Evolutionary conservation across 2,888 invertebrate genomes (phyloP).

Genomic region (Phaedon cochleariae): DNA sequence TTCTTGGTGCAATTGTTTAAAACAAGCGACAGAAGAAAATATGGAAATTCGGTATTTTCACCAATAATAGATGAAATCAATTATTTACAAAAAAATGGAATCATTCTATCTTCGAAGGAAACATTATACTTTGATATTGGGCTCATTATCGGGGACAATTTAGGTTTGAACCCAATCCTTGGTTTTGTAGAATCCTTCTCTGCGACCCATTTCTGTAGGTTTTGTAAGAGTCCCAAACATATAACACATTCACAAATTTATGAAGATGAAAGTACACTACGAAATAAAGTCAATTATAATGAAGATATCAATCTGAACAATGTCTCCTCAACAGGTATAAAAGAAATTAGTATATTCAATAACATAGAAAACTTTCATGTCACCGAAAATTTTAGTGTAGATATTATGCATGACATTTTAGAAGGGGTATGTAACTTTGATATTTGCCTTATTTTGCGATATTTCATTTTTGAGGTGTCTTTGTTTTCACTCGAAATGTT

Average conservation of each 20-base stretch:
- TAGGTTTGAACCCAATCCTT: neutral
- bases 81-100: neutral
- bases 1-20: neutral
- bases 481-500: no score
- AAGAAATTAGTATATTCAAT: slow-evolving; percentile 28
- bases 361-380: slow-evolving; percentile 37
- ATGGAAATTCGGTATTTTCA: no score
- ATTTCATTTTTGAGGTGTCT: no score
- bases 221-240: neutral
- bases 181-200: neutral
- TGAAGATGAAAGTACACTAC: no score
- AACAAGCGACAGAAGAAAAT: neutral
- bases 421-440: slow-evolving; percentile 29
- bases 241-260: neutral
- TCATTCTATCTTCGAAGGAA: neutral
- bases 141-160: neutral
- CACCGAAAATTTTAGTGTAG: slow-evolving; percentile 28
- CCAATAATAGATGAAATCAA: no score
- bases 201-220: neutral
- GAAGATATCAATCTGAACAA: slow-evolving; percentile 13
- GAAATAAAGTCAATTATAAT: slow-evolving; percentile 9
- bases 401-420: slow-evolving; percentile 35
- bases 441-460: slow-evolving; percentile 35
- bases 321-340: slow-evolving; percentile 25
- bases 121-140: neutral